A percentile compares a stretch with the other conserved stretches of the same genome.
Conservation (phyloP, 2,797 vertebrate species). For the Etheostoma perlongum region DNA sequence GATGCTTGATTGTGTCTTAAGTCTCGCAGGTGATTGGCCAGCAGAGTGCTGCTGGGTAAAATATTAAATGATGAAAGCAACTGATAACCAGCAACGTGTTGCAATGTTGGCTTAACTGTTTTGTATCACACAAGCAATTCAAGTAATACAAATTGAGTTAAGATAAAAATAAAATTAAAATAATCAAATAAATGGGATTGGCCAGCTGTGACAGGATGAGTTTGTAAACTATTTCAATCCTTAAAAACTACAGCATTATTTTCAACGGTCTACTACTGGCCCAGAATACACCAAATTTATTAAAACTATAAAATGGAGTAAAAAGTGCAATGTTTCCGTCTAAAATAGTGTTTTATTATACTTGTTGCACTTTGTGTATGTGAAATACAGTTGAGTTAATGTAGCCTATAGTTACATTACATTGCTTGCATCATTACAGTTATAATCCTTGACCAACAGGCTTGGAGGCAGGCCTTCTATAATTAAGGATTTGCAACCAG, state of each 20-base stretch:
- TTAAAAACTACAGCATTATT: background rate
- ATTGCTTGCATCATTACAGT: background rate
- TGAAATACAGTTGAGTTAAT: background rate
- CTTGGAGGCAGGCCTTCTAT: constrained; percentile 13
- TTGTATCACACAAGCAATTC: background rate
- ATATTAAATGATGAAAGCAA: background rate
- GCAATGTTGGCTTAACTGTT: too few species aligned
- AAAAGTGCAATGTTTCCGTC: background rate
- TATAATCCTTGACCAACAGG: background rate
- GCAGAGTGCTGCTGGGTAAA: background rate
- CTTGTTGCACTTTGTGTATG: background rate
- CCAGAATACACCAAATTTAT: background rate
- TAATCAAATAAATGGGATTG: background rate
- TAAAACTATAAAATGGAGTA: background rate
- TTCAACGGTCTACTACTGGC: background rate
- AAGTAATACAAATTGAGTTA: background rate
- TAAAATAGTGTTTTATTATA: background rate
- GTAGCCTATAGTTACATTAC: background rate
- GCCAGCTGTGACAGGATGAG: background rate
- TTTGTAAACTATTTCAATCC: background rate
- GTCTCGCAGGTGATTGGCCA: background rate
- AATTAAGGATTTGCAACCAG: constrained; percentile 36
- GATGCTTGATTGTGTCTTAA: background rate
- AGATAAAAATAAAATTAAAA: background rate
- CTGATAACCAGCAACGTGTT: background rate